phyloP scores from a whole-genome alignment of 2,113 vertebrate species.

The Ia io region DNA sequence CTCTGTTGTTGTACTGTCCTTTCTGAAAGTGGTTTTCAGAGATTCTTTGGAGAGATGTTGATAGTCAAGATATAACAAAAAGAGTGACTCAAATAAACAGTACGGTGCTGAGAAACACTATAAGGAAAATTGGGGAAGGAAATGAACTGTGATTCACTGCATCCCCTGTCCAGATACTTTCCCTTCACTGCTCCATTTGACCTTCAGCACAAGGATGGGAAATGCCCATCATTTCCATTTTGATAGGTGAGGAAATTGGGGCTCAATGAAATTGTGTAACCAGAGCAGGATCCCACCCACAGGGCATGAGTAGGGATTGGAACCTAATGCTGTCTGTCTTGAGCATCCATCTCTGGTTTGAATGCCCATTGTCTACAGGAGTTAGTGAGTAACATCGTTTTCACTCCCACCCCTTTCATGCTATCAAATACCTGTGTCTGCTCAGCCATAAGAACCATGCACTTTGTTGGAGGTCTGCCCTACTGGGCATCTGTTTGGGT shows the following conservation, averaged over 20 bases:
- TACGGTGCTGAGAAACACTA: not conserved
- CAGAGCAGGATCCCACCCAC: not conserved
- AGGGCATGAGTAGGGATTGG: not conserved
- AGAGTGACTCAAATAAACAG: not conserved
- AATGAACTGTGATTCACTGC: not conserved
- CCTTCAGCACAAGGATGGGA: not conserved
- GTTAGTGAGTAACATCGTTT: not conserved
- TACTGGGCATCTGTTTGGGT: not conserved
- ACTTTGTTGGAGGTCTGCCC: not conserved
- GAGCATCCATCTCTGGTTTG: not conserved
- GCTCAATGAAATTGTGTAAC: not conserved
- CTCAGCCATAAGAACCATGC: not conserved
- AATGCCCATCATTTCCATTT: not conserved
- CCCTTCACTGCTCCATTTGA: not conserved
- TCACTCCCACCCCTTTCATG: not conserved
- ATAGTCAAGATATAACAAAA: not conserved
- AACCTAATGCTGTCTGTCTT: not conserved
- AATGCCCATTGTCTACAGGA: not conserved
- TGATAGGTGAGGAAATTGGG: not conserved
- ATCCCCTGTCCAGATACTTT: not conserved
- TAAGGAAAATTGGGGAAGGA: not conserved
- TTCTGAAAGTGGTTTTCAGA: not conserved
- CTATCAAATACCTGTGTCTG: not conserved
- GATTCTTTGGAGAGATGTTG: not conserved
- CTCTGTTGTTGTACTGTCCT: not conserved